Evolutionary conservation across 2,113 vertebrate genomes (phyloP).

Genomic region (Apteryx owenii): DNA sequence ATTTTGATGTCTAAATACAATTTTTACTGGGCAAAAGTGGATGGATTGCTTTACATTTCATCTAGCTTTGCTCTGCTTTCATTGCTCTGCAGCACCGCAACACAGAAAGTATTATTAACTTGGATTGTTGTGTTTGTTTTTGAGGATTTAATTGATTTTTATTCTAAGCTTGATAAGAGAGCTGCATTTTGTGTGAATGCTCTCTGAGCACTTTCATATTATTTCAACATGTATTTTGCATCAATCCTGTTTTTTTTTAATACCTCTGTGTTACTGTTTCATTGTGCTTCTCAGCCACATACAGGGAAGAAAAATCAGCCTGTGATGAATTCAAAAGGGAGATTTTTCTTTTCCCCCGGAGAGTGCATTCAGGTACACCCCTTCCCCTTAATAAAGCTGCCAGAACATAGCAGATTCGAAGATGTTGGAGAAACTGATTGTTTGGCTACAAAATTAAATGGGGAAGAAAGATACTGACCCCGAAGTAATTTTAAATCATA

Average conservation of each 20-base stretch:
- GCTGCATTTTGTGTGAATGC: background rate
- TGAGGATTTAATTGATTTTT: background rate
- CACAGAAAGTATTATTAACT: background rate
- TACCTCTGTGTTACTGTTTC: background rate
- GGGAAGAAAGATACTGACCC: background rate
- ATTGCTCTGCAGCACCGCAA: background rate
- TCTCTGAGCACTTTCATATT: background rate
- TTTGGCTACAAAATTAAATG: background rate
- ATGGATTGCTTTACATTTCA: background rate
- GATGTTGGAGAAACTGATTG: rapidly evolving
- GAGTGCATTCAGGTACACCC: rapidly evolving
- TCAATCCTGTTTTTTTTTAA: background rate
- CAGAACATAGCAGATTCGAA: background rate
- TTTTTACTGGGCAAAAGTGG: background rate
- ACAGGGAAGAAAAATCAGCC: background rate
- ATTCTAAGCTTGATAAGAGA: background rate
- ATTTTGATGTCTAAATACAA: background rate
- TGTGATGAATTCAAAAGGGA: background rate
- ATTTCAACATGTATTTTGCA: background rate
- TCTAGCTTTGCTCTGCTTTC: background rate
- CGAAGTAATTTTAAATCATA: background rate
- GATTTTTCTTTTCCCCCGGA: background rate
- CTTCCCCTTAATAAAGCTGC: background rate
- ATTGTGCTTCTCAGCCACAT: background rate
- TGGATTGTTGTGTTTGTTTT: background rate